Evolutionary conservation across 2,888 invertebrate species (phyloP).

Genomic region (Napeogenes sylphis): DNA sequence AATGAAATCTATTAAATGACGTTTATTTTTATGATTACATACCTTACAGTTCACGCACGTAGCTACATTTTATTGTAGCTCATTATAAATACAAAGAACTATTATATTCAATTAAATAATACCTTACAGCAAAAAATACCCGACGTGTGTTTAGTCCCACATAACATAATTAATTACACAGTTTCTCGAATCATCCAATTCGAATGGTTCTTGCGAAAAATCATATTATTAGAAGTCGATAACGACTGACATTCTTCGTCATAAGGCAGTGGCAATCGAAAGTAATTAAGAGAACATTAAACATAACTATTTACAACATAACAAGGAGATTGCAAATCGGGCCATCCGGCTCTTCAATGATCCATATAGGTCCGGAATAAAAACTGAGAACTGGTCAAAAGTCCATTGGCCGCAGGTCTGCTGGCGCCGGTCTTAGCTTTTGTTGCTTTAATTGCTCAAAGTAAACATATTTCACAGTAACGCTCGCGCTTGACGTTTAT

Average conservation of each 20-base stretch:
- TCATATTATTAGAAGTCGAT: no score
- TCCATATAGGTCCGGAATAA: constrained; percentile 61
- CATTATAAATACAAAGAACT: neutral
- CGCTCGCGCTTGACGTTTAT: constrained; percentile 22
- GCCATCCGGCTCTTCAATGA: constrained; percentile 49
- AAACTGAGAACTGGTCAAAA: constrained; percentile 55
- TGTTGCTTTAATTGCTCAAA: constrained; percentile 29
- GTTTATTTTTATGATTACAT: constrained; percentile 1
- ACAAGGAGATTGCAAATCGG: constrained; percentile 48
- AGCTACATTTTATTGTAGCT: neutral
- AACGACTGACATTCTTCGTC: no score
- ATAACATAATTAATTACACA: no score
- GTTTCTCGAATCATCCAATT: no score
- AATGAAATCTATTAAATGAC: neutral
- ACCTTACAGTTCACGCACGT: constrained; percentile 34
- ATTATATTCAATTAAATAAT: neutral
- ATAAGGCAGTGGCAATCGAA: no score
- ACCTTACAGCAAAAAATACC: no score
- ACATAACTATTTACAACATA: no score
- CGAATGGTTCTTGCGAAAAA: no score
- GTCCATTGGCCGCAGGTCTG: constrained; percentile 53
- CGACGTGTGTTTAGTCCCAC: neutral
- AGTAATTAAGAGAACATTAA: no score
- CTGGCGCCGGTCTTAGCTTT: constrained; percentile 55
- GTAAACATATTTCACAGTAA: constrained; percentile 24